Evolutionary conservation across 2,888 invertebrate species (phyloP).

Genomic region (Campoplex capitator): DNA sequence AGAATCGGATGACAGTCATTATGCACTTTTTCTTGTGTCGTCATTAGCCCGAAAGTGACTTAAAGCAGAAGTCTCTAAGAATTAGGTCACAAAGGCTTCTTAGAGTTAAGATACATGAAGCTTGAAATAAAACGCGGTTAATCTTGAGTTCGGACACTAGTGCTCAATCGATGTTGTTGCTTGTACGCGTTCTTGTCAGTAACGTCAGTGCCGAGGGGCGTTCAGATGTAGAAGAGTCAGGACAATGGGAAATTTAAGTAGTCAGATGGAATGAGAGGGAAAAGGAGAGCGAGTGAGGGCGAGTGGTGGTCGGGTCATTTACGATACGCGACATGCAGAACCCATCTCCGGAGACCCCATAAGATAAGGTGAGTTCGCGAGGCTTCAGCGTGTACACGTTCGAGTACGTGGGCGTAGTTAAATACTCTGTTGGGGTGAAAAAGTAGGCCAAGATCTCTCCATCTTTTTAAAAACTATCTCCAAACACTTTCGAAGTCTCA

Average conservation of each 20-base stretch:
- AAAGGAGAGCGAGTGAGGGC: constrained; percentile 43
- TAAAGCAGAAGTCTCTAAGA: constrained; percentile 5
- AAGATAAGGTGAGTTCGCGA: constrained; percentile 67
- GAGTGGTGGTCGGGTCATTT: constrained; percentile 50
- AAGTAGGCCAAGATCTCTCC: constrained; percentile 74
- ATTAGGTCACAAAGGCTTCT: not conserved
- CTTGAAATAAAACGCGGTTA: constrained; percentile 31
- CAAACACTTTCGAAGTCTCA: constrained; percentile 12
- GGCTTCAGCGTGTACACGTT: constrained; percentile 25
- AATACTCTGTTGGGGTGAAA: constrained; percentile 67
- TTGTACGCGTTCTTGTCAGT: constrained; percentile 27
- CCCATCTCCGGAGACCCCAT: constrained; percentile 66
- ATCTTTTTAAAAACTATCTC: constrained; percentile 38
- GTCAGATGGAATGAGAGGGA: not conserved
- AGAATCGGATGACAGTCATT: not conserved
- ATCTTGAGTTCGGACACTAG: constrained; percentile 36
- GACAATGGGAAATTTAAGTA: constrained; percentile 63
- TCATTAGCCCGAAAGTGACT: constrained; percentile 34
- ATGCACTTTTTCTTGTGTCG: constrained; percentile 11
- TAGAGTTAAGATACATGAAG: constrained; percentile 9
- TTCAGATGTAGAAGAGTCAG: constrained; percentile 34
- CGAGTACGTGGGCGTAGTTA: constrained; percentile 56
- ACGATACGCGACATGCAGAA: constrained; percentile 52
- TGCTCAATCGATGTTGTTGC: constrained; percentile 39
- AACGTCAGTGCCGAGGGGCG: constrained; percentile 22